These are phyloP conservation scores for Dufourea novaeangliae DNA, from an alignment of 1,140 invertebrate species.

Conservation along the genomic window DNA sequence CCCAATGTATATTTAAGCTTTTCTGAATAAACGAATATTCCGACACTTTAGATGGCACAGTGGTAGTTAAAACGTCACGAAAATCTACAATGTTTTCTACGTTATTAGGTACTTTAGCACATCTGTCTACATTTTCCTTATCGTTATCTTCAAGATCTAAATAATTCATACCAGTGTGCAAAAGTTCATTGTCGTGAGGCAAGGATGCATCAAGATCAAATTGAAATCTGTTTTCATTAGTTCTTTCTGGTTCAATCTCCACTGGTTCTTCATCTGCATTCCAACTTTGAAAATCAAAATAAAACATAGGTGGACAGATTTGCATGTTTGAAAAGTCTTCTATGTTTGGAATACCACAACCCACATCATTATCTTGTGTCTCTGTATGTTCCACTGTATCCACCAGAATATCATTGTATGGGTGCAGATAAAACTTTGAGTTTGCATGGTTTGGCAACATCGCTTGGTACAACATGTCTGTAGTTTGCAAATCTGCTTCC, in stretches of 20 bases:
- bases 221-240: constrained; percentile 61
- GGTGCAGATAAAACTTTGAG: constrained; percentile 61
- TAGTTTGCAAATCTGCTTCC: constrained; percentile 73
- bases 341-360: constrained; percentile 18
- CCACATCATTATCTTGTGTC: background rate
- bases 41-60: constrained; percentile 41
- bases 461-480: constrained; percentile 74
- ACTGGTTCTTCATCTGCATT: constrained; percentile 64
- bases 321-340: constrained; percentile 45
- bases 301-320: constrained; percentile 58
- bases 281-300: constrained; percentile 72
- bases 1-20: constrained; percentile 85
- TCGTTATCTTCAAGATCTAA: constrained; percentile 59
- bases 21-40: constrained; percentile 88
- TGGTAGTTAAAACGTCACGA: constrained; percentile 72
- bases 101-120: constrained; percentile 26
- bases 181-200: constrained; percentile 54
- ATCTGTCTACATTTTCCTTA: constrained; percentile 44
- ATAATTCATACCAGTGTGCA: constrained; percentile 44
- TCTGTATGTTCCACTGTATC: constrained; percentile 45
- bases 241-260: constrained; percentile 7
- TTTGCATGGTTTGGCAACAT: constrained; percentile 69
- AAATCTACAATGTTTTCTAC: constrained; percentile 69
- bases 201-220: constrained; percentile 76
- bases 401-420: constrained; percentile 66